A percentile compares a stretch with the other conserved stretches of the same genome.
Conservation (phyloP, 2,888 invertebrate species). For the Drosophila greeni region DNA sequence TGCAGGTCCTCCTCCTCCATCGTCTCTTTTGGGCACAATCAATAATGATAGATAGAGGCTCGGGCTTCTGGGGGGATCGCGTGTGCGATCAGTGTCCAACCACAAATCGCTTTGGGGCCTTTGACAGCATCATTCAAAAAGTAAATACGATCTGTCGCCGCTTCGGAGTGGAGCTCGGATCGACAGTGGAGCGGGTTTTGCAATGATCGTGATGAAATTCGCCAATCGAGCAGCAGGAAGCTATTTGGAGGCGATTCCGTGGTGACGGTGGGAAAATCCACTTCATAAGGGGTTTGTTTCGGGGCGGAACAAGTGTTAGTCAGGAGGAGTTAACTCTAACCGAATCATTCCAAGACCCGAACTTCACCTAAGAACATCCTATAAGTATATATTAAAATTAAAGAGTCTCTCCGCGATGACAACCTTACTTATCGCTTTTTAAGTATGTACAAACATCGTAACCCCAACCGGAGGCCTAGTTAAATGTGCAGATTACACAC, state of each 20-base stretch:
- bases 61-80: constrained; percentile 45
- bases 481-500: constrained; percentile 72
- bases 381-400: neutral
- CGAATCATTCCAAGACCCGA: neutral
- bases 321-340: neutral
- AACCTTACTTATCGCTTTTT: constrained; percentile 52
- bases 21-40: constrained; percentile 73
- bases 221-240: constrained; percentile 36
- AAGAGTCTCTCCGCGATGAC: constrained; percentile 16
- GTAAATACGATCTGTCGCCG: constrained; percentile 39
- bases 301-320: neutral
- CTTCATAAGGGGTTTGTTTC: neutral
- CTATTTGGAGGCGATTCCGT: constrained; percentile 17
- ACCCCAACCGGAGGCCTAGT: constrained; percentile 45
- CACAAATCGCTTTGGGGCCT: constrained; percentile 70
- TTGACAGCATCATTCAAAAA: constrained; percentile 74
- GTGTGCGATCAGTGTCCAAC: constrained; percentile 69
- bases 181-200: constrained; percentile 32
- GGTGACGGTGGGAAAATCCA: constrained; percentile 20
- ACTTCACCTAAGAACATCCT: neutral
- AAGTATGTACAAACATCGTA: constrained; percentile 53
- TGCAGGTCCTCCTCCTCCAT: constrained; percentile 32
- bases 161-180: constrained; percentile 16
- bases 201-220: constrained; percentile 40
- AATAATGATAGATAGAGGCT: constrained; percentile 70